These are phyloP conservation scores for Protosalanx chinensis DNA, from an alignment of 2,797 vertebrate species.

Conservation along the genomic window DNA sequence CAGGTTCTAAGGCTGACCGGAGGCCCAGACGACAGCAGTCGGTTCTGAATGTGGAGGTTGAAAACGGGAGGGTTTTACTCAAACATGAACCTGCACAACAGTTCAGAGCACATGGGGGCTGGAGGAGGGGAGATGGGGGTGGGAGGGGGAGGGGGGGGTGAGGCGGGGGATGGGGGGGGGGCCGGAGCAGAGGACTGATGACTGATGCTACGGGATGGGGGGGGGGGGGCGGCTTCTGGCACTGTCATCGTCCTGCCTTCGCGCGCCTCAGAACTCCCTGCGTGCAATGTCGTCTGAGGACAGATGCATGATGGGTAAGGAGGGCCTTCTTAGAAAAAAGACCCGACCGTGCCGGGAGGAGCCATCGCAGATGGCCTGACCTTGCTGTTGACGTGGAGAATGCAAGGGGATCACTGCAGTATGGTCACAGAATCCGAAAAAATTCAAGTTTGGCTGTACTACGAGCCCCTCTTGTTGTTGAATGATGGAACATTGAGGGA, in stretches of 20 bases:
- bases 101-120: slow-evolving; percentile 58
- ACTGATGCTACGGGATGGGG: slow-evolving; percentile 43
- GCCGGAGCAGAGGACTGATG: slow-evolving; percentile 37
- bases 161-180: slow-evolving; percentile 22
- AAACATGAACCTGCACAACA: slow-evolving; percentile 63
- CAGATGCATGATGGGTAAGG: neutral
- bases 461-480: neutral
- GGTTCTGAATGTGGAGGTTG: slow-evolving; percentile 81
- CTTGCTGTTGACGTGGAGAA: neutral
- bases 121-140: slow-evolving; percentile 29
- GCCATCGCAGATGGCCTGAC: neutral
- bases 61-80: slow-evolving; percentile 51
- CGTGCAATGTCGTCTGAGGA: neutral
- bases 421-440: neutral
- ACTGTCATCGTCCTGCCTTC: slow-evolving; percentile 13
- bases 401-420: slow-evolving; percentile 2
- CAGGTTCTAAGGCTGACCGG: slow-evolving; percentile 84
- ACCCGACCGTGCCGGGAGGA: neutral
- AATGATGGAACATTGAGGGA: neutral
- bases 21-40: slow-evolving; percentile 81
- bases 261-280: neutral
- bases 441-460: neutral
- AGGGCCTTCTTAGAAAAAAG: neutral
- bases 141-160: slow-evolving; percentile 29
- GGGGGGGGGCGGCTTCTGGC: slow-evolving; percentile 15